Evolutionary conservation across 2,888 invertebrate genomes (phyloP).

Genomic region (Xylophagus ater): DNA sequence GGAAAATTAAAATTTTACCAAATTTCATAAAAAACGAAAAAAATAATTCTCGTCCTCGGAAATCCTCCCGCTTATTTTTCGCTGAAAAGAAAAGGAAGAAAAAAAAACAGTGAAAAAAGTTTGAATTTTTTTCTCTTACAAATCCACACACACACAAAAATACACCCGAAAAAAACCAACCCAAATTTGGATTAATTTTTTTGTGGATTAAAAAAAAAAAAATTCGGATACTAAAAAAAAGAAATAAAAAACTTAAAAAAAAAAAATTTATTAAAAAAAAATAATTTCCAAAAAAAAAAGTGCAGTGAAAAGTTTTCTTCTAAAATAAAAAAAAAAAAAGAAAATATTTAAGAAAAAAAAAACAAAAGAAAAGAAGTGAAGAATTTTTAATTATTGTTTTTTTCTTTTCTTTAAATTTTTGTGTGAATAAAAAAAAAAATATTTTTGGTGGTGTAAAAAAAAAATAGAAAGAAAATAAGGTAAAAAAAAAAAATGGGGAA

Average conservation of each 20-base stretch:
- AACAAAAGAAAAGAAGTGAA: constrained; percentile 14
- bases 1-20: too few species aligned
- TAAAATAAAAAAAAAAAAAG: constrained; percentile 18
- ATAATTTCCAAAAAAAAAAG: constrained; percentile 14
- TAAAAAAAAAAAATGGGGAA: too few species aligned
- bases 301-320: constrained; percentile 17
- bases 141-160: constrained; percentile 16
- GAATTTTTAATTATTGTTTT: constrained; percentile 12
- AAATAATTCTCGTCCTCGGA: constrained; percentile 10
- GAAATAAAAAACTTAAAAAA: constrained; percentile 14
- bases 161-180: constrained; percentile 24
- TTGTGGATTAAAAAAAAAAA: constrained; percentile 11
- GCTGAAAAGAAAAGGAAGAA: too few species aligned
- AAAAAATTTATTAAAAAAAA: constrained; percentile 12
- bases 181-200: too few species aligned
- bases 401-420: too few species aligned
- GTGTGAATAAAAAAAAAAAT: too few species aligned
- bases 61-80: too few species aligned
- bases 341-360: constrained; percentile 15
- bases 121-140: too few species aligned
- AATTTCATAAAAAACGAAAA: constrained; percentile 6
- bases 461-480: too few species aligned
- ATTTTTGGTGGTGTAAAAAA: too few species aligned
- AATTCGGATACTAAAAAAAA: constrained; percentile 17
- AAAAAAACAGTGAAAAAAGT: too few species aligned